phyloP scores from a whole-genome alignment of 1,140 invertebrate species.

The Trichonephila clavata region DNA sequence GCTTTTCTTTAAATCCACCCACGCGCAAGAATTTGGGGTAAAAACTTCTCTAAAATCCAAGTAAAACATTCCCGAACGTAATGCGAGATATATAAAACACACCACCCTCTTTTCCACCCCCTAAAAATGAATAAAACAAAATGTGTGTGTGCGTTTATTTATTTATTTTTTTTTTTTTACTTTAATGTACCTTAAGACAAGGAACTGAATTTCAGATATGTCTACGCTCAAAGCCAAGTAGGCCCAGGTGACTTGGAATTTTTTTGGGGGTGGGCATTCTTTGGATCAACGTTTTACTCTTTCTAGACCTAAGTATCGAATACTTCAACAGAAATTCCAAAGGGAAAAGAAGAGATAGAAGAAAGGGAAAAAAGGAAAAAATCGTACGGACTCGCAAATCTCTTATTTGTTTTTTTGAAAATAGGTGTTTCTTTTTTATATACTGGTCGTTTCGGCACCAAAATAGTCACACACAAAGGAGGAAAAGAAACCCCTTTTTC shows the following conservation, averaged over 20 bases:
- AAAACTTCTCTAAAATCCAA: background rate
- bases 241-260: background rate
- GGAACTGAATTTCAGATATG: constrained; percentile 34
- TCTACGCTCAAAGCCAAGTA: background rate
- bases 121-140: constrained; percentile 3
- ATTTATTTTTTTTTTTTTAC: background rate
- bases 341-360: background rate
- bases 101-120: background rate
- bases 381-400: background rate
- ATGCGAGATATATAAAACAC: background rate
- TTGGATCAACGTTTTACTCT: constrained; percentile 9
- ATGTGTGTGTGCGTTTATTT: background rate
- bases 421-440: background rate
- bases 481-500: background rate
- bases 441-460: background rate
- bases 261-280: background rate
- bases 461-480: constrained; percentile 19
- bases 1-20: too few relatives aligned
- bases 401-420: background rate
- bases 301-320: constrained; percentile 19
- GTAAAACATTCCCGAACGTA: background rate
- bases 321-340: constrained; percentile 19
- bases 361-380: background rate
- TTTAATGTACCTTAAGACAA: background rate
- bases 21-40: background rate